A percentile compares a stretch with the other conserved stretches of the same genome.
Evolutionary conservation across 1,140 invertebrate species (phyloP).

Genomic region (Halyomorpha halys): DNA sequence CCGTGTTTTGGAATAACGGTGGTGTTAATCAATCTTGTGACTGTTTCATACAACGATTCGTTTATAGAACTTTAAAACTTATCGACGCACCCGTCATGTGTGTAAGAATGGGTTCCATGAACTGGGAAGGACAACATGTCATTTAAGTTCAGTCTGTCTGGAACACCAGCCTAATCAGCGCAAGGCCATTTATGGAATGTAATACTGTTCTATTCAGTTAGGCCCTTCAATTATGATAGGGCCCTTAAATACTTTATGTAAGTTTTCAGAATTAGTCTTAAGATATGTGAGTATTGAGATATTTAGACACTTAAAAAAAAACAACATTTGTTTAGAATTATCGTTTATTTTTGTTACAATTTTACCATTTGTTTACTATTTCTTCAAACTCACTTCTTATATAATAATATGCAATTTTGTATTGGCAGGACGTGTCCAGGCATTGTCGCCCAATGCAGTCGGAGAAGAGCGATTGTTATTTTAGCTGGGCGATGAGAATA

Average conservation of each 20-base stretch:
- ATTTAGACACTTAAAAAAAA: too few relatives aligned
- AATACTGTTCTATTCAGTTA: slow-evolving; percentile 14
- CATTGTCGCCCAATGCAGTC: slow-evolving; percentile 21
- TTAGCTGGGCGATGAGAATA: slow-evolving; percentile 28
- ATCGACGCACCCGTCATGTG: slow-evolving; percentile 23
- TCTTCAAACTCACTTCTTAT: too few relatives aligned
- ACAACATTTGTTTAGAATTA: too few relatives aligned
- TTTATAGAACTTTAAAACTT: neutral
- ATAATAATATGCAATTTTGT: neutral
- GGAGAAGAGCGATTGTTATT: slow-evolving; percentile 23
- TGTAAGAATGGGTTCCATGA: slow-evolving; percentile 26
- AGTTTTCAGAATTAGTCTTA: neutral
- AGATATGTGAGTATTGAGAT: too few relatives aligned
- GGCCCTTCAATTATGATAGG: slow-evolving; percentile 19
- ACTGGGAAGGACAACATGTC: slow-evolving; percentile 30
- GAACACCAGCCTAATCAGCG: slow-evolving; percentile 21
- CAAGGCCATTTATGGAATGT: slow-evolving; percentile 25
- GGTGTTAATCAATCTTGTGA: neutral
- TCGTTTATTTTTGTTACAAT: too few relatives aligned
- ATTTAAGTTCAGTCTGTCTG: slow-evolving; percentile 24
- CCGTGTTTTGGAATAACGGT: neutral
- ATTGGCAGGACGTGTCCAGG: slow-evolving; percentile 14
- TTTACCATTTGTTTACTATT: too few relatives aligned
- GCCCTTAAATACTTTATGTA: slow-evolving; percentile 21
- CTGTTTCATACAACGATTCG: slow-evolving; percentile 6